phyloP scores from a whole-genome alignment of 2,113 vertebrate species.

The Pholis gunnellus region DNA sequence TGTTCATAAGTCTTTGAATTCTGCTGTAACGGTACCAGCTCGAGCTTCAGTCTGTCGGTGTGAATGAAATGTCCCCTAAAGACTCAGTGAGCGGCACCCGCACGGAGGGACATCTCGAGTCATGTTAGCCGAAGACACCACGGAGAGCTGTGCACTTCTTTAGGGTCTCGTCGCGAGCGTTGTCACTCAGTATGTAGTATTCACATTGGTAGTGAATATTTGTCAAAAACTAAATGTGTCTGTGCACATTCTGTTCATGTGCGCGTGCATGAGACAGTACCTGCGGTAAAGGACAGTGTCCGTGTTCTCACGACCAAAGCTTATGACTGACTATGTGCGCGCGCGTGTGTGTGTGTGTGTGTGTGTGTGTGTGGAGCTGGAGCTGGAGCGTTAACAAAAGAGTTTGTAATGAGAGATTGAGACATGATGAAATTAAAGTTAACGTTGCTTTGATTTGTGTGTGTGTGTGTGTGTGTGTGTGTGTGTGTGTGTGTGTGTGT shows the following conservation, averaged over 20 bases:
- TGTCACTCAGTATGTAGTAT: background rate
- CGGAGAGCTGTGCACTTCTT: too few relatives aligned
- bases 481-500: background rate
- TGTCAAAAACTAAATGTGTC: too few relatives aligned
- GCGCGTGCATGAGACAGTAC: background rate
- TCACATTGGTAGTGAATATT: background rate
- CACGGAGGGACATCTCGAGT: too few relatives aligned
- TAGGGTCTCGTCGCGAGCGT: too few relatives aligned
- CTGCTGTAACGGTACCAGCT: background rate
- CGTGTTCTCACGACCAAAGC: background rate
- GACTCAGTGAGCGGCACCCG: too few relatives aligned
- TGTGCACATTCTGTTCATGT: background rate
- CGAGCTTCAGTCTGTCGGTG: background rate
- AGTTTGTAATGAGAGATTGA: background rate
- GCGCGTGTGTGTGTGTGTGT: background rate
- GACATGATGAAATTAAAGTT: background rate
- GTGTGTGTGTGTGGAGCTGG: background rate
- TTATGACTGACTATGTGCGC: background rate
- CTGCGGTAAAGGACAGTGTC: background rate
- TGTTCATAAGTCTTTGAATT: background rate
- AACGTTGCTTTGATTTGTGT: background rate
- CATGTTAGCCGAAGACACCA: too few relatives aligned
- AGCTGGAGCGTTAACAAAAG: too few relatives aligned
- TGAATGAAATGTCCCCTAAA: background rate
- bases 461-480: background rate